phyloP scores from a whole-genome alignment of 1,140 invertebrate species.

The Brachionus rotundiformis region DNA sequence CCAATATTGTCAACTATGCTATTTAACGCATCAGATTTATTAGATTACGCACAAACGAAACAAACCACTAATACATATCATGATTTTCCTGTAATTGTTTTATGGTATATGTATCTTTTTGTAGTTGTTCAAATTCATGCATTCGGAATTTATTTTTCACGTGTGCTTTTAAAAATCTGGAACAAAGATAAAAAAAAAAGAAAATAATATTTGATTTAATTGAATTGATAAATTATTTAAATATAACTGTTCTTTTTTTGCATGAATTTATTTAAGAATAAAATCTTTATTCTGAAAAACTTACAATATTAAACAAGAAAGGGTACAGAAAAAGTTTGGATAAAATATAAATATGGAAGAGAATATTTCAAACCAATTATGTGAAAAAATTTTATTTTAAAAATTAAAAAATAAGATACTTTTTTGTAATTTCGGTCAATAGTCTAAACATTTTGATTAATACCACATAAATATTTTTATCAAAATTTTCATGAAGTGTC shows the following conservation, averaged over 20 bases:
- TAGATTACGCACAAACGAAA: constrained; percentile 75
- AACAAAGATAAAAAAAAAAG: constrained; percentile 16
- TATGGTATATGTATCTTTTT: constrained; percentile 90
- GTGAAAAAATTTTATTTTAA: too few species aligned
- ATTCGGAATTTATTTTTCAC: constrained; percentile 85
- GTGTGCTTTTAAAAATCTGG: constrained; percentile 83
- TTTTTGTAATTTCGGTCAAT: too few species aligned
- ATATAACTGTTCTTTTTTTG: not conserved
- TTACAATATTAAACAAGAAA: too few species aligned
- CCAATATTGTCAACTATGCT: constrained; percentile 78
- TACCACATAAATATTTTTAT: not conserved
- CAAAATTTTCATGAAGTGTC: not conserved
- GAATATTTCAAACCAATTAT: too few species aligned
- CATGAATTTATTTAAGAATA: too few species aligned
- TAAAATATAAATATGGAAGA: too few species aligned
- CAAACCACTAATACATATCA: constrained; percentile 64
- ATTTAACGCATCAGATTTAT: constrained; percentile 82
- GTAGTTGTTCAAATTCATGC: constrained; percentile 84
- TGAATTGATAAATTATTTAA: too few species aligned
- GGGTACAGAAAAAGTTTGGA: too few species aligned
- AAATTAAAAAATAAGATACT: too few species aligned
- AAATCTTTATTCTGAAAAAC: too few species aligned
- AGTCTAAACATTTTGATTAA: too few species aligned
- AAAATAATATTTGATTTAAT: not conserved
- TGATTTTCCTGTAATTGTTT: constrained; percentile 81